Evolutionary conservation across 2,797 vertebrate genomes (phyloP), one percentile per base, ranked within the genome.

Genomic region (Calcarius lapponicus): DNA sequence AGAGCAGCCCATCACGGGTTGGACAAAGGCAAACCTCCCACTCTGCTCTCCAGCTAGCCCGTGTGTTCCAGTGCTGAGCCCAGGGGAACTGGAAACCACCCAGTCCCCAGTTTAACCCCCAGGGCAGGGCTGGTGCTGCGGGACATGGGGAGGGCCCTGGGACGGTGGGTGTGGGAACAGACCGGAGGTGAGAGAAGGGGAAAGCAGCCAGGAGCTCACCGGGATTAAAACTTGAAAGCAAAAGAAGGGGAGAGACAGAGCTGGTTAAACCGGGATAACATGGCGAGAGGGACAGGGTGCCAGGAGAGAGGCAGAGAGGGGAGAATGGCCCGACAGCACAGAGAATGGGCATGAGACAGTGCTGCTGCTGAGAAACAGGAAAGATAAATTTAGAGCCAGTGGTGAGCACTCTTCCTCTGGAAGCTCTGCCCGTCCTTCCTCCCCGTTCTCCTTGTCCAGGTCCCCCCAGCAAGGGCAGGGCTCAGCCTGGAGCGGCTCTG

Each of bases 311-410:
- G 72, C 56, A 48, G 54, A 14, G 51, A 34, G 22, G 14, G 64
- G 25, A 72, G 74, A 47, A 42, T 1, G 56, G 56, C 85, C 71
- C 19, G 3, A 73, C 57, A 20, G 19, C 62, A 28, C 2, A 1
- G 60, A 9, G 79, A 70, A 32, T 0, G 9, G 38, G 32, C 43
- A 58, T 0, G 7, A 70, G 67, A 40, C 31, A 8, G 6, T 2
- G 45, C 61, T n/a, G 67, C 92, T 54, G 19, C 92, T 2, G 26
- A 57, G 71, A 66, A 84, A 96, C 94, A 96, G 97, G 97, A 98
- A 97, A 95, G 95, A 93, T 78, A 94, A 88, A 95, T 96, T 97
- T 96, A 97, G 97, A 96, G 94, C 80, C 74, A 74, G 75, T 5
- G 24, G 56, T 16, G 11, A 88, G 38, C 1, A 12, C 45, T 72